Base-by-base conservation (phyloP, 2,113 vertebrate species). In the Acanthisitta chloris region DNA sequence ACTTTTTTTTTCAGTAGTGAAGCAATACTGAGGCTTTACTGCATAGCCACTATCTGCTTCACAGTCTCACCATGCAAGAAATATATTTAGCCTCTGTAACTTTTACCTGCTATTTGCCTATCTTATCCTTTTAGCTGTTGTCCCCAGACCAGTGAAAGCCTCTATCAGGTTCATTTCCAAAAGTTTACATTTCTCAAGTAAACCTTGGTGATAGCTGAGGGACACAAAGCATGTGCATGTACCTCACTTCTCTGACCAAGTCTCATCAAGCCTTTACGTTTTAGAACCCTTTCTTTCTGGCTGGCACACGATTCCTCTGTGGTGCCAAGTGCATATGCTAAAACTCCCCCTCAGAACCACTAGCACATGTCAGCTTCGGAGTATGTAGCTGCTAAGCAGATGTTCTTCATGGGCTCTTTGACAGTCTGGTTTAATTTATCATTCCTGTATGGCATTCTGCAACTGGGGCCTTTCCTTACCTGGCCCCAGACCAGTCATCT, bases 221-320 rank as follows among this genome's bases (percentile, higher is more conserved):
- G 17, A 11, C 65, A 58, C 42, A 62, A 54, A 71, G 15, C 26
- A 3, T 1, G 0, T n/a, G 8, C 20, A 65, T 2, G 0, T 51
- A 49, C 19, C 21, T 78, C 42, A 15, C 23, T 66, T 88, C 25
- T 19, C 74, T 71, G 19, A 80, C 38, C 19, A 31, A 33, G 40
- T 38, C 36, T 61, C 31, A 33, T 46, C 3, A 1, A 65, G 9
- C 3, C 36, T 90, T 84, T 77, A 11, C 36, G 46, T 90, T 52
- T 33, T 9, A 70, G 40, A 90, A 40, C 7, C 36, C 4, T n/a
- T 59, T 65, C 40, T 15, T 48, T 77, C 14, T n/a, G n/a, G 2
- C 49, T 54, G 58, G 40, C 38, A 48, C 14, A 21, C 2, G 1
- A 48, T 36, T 38, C 20, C 26, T 78, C 33, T 28, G 18, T 45